phyloP scores from a whole-genome alignment of 1,140 invertebrate species.

The Andrena cerasifolii region DNA sequence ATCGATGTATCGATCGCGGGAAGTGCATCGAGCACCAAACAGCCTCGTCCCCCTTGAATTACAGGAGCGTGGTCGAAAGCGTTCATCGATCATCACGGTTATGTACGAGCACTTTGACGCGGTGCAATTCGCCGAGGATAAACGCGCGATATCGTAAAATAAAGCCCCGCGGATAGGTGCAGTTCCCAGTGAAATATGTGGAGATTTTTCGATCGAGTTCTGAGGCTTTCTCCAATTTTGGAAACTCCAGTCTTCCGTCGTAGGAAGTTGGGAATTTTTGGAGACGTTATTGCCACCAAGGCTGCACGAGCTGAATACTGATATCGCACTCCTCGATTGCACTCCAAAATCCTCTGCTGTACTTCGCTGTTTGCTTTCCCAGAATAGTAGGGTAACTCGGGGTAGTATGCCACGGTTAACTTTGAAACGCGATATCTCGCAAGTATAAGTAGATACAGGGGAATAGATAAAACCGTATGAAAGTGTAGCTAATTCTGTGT shows the following conservation, averaged over 20 bases:
- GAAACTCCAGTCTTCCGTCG: background rate
- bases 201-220: background rate
- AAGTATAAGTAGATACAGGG: no score
- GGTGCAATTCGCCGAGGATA: conserved; percentile 32
- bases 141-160: conserved; percentile 39
- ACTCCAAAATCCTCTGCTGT: background rate
- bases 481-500: no score
- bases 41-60: conserved; percentile 2
- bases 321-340: background rate
- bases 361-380: background rate
- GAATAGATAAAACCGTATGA: no score
- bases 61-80: conserved; percentile 30
- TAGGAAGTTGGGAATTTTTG: background rate
- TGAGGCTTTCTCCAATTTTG: no score
- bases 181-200: background rate
- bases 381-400: no score
- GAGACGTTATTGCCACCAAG: background rate
- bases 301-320: background rate
- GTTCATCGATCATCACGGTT: conserved; percentile 46
- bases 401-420: no score
- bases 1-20: conserved; percentile 47
- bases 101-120: conserved; percentile 35
- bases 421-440: no score
- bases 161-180: background rate
- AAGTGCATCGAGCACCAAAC: conserved; percentile 40